Percentiles rank a stretch among this genome's conserved stretches.
These are phyloP conservation scores for Neodiprion virginianus DNA, from an alignment of 1,140 invertebrate species.

Conservation along the genomic window DNA sequence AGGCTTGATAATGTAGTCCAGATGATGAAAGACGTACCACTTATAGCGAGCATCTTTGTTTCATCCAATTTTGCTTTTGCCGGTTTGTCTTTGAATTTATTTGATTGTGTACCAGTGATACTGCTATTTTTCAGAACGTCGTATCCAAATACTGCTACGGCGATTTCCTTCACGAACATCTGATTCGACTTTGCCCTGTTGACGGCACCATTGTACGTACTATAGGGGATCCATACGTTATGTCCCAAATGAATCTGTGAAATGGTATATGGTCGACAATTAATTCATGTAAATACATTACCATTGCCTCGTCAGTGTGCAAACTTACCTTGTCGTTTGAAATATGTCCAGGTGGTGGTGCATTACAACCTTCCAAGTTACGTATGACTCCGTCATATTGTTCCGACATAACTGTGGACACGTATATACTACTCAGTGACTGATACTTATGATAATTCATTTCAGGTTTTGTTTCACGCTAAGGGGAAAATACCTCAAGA, in stretches of 20 bases:
- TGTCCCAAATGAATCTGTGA: conserved; percentile 18
- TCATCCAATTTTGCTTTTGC: neutral
- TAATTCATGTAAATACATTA: neutral
- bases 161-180: conserved; percentile 18
- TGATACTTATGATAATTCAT: neutral
- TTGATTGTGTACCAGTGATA: neutral
- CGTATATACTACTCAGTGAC: neutral
- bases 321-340: neutral
- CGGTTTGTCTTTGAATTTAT: neutral
- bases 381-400: neutral
- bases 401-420: neutral
- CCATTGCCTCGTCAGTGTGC: neutral
- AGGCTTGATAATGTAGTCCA: neutral
- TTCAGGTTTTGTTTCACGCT: neutral
- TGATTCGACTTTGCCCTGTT: neutral
- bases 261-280: neutral
- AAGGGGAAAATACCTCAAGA: neutral
- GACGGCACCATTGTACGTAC: conserved; percentile 12
- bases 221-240: conserved; percentile 5
- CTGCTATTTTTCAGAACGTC: conserved; percentile 4
- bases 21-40: neutral
- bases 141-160: conserved; percentile 14
- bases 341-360: neutral
- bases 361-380: neutral
- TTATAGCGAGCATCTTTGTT: neutral